Evolutionary conservation across 2,888 invertebrate species (phyloP).

Genomic region (Petrophora chlorosata): DNA sequence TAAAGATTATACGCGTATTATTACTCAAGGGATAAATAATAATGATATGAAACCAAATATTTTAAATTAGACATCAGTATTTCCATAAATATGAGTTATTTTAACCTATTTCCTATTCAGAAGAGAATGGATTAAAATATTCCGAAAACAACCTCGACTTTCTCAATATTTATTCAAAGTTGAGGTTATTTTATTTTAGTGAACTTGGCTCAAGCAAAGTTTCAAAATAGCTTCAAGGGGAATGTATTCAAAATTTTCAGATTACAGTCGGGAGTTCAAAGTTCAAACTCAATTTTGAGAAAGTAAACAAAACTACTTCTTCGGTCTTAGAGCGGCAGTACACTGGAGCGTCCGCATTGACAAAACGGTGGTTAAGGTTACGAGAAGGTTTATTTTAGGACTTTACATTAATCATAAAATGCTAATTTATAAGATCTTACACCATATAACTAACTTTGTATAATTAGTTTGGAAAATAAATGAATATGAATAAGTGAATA

Average conservation of each 20-base stretch:
- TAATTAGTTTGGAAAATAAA: no score
- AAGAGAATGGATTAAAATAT: conserved; percentile 15
- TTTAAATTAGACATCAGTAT: no score
- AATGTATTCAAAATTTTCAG: conserved; percentile 20
- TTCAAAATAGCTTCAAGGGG: conserved; percentile 23
- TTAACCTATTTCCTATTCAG: not conserved
- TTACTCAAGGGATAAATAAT: no score
- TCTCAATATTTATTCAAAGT: conserved; percentile 31
- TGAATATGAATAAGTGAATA: no score
- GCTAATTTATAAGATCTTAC: no score
- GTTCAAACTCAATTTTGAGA: conserved; percentile 17
- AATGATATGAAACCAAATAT: no score
- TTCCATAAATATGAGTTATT: conserved; percentile 4
- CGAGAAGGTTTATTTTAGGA: no score
- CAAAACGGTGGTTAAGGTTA: no score
- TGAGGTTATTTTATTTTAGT: conserved; percentile 26
- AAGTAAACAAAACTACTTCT: conserved; percentile 23
- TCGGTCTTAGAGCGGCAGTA: not conserved
- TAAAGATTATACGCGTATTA: no score
- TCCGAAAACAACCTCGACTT: conserved; percentile 21
- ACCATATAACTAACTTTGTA: no score
- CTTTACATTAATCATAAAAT: no score
- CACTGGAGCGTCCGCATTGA: not conserved
- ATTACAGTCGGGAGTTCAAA: conserved; percentile 17
- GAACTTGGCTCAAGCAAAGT: conserved; percentile 27